These are phyloP conservation scores for Eriosoma lanigerum DNA, from an alignment of 1,140 invertebrate genomes.

Conservation along the genomic window DNA sequence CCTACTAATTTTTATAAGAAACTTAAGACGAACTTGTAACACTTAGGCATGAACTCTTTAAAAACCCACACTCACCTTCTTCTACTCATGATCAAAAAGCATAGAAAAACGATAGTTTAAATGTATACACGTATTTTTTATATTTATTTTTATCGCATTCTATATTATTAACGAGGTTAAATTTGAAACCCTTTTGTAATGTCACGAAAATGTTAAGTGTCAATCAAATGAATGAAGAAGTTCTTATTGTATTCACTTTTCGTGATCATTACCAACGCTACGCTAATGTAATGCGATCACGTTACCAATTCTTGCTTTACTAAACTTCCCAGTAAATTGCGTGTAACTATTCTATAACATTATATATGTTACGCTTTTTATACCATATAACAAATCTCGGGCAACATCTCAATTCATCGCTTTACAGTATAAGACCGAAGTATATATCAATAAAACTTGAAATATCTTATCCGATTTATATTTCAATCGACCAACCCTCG, in stretches of 20 bases:
- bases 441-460: background rate
- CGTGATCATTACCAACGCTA: background rate
- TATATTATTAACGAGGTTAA: too few relatives aligned
- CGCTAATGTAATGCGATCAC: background rate
- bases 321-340: background rate
- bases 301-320: background rate
- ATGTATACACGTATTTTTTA: too few relatives aligned
- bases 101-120: too few relatives aligned
- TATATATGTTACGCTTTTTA: background rate
- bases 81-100: background rate
- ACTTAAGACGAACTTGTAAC: background rate
- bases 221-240: background rate
- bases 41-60: background rate
- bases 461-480: background rate
- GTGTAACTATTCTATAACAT: background rate
- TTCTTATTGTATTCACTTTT: background rate
- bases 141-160: too few relatives aligned
- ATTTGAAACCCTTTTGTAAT: background rate
- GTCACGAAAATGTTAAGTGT: slow-evolving; percentile 1
- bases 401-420: background rate
- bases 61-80: background rate
- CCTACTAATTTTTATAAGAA: background rate
- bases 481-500: too few relatives aligned
- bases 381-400: background rate
- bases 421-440: background rate